Evolutionary conservation across 2,113 vertebrate genomes (phyloP), one percentile per base, ranked within the genome.

Genomic region (Salvelinus fontinalis): DNA sequence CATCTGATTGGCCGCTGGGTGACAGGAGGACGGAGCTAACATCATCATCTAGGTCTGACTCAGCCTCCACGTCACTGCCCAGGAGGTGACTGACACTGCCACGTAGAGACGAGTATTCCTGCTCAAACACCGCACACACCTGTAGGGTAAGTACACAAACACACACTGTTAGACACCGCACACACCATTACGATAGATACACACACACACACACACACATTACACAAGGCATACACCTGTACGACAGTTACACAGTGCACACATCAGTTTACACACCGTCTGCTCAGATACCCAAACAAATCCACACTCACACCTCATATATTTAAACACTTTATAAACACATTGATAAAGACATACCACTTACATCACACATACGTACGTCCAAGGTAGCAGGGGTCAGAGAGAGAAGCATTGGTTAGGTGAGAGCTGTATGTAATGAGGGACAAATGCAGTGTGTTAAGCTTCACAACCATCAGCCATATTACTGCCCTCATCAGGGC

Each of bases 1-100:
- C 97, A 0, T 99, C 97, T 0, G 97, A 99, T 88, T 97, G 96
- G 70, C 96, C 95, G 0, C 96, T 91, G 5, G 97, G 97, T 24
- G 97, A 99, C 34, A 96, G 92, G 78, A 96, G 86, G 26, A 93
- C 79, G 4, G 97, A 96, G 85, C 95, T 94, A 79, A 95, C 95
- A 0, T 97, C 96, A 31, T 99, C 97, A 0, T 98, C 97, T 89
- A 96, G 70, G 2, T 98, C 97, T 0, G 97, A 98, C 87, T 92
- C 91, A 24, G 95, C 94, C 86, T 99, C 97, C 0, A 93, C 92
- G 90, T 98, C 97, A 0, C 96, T 97, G 85, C 95, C 96, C 1
- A 97, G 95, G 70, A 93, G 80, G 27, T 97, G 93, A 27, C 94
- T 83, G 34, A 95, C 93, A 0, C 94, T 91, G 73, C 95, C 89